Percentiles rank a stretch among this genome's conserved stretches.
Conservation (phyloP, 2,888 invertebrate species). For the Nezara viridula region DNA sequence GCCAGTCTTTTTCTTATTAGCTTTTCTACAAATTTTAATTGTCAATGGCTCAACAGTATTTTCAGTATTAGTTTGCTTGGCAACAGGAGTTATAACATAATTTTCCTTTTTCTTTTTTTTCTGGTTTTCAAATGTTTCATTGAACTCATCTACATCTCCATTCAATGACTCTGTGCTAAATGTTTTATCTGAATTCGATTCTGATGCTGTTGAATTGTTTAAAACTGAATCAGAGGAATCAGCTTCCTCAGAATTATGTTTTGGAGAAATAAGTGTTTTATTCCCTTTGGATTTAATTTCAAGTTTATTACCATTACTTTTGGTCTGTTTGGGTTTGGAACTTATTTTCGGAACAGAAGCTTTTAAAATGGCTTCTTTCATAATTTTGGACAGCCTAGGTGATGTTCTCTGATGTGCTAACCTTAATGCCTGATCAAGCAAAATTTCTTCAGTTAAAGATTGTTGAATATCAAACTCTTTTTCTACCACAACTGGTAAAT, state of each 20-base stretch:
- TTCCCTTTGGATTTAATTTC: conserved; percentile 23
- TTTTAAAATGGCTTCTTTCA: conserved; percentile 45
- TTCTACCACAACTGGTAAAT: conserved; percentile 52
- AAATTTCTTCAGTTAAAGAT: conserved; percentile 58
- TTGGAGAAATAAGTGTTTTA: neutral
- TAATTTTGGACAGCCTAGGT: conserved; percentile 47
- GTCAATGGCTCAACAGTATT: conserved; percentile 12
- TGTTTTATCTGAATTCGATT: conserved; percentile 31
- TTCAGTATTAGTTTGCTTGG: neutral
- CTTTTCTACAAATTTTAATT: conserved; percentile 35
- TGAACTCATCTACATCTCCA: neutral
- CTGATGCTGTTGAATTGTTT: conserved; percentile 35
- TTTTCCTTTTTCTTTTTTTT: conserved; percentile 29
- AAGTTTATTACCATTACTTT: conserved; percentile 34
- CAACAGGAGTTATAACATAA: neutral
- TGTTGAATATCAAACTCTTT: conserved; percentile 58
- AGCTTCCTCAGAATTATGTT: neutral
- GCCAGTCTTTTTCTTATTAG: conserved; percentile 29
- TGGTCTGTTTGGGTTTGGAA: neutral
- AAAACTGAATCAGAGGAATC: conserved; percentile 6
- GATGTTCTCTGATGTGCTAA: conserved; percentile 54
- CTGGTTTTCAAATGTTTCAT: neutral
- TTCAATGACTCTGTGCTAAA: neutral
- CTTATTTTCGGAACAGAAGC: neutral
- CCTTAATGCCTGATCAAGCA: conserved; percentile 54